Evolutionary conservation across 2,888 invertebrate genomes (phyloP).

Genomic region (Marasmarcha lunaedactyla): DNA sequence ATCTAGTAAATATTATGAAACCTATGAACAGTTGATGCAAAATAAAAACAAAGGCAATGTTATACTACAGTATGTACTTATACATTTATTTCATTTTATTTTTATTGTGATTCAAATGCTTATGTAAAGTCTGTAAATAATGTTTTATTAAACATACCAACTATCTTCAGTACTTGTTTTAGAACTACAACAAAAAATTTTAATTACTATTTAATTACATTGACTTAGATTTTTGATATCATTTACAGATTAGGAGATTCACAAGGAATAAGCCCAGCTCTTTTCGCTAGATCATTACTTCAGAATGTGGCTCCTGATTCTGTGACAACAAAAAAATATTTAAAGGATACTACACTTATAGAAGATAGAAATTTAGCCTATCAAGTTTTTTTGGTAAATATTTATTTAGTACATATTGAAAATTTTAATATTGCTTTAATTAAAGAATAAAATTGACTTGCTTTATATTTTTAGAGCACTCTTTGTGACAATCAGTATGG

Average conservation of each 20-base stretch:
- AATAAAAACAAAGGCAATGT: slow-evolving; percentile 68
- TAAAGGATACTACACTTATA: slow-evolving; percentile 80
- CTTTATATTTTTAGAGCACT: slow-evolving; percentile 72
- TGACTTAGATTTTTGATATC: no score
- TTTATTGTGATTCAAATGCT: background rate
- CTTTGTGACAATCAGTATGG: slow-evolving; percentile 89
- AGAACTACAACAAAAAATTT: no score
- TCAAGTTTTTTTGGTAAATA: slow-evolving; percentile 76
- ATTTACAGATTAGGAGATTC: slow-evolving; percentile 45
- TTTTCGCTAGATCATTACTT: slow-evolving; percentile 55
- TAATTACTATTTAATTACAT: no score
- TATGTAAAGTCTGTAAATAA: background rate
- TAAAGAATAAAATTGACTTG: no score
- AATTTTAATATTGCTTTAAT: no score
- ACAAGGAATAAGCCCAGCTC: slow-evolving; percentile 52
- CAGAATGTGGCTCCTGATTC: slow-evolving; percentile 56
- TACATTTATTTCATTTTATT: slow-evolving; percentile 4
- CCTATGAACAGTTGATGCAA: slow-evolving; percentile 61
- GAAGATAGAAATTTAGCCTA: slow-evolving; percentile 77
- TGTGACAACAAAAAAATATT: slow-evolving; percentile 57
- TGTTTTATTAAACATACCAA: no score
- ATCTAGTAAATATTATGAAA: slow-evolving; percentile 65
- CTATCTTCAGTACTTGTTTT: no score
- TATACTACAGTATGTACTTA: slow-evolving; percentile 70
- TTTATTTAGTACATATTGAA: background rate